Base-by-base conservation (phyloP, 2,888 invertebrate genomes). In the Acleris laterana region DNA sequence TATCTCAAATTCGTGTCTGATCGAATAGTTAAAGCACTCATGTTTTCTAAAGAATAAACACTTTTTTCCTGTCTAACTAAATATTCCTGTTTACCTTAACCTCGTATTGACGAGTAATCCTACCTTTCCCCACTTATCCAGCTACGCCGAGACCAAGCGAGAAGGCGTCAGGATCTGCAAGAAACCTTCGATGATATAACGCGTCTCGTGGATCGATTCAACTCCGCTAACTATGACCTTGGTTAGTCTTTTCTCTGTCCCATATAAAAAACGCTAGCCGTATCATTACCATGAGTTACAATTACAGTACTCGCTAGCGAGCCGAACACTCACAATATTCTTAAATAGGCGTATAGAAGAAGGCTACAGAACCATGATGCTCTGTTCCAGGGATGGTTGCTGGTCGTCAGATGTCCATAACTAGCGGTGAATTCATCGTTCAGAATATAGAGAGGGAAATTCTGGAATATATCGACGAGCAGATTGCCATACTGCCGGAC, bases 341-440 rank as follows among this genome's bases (percentile, higher is more conserved):
- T n/a, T n/a, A n/a, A n/a, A n/a, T n/a, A n/a, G n/a, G n/a, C n/a
- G n/a, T n/a, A n/a, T n/a, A n/a, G n/a, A n/a, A n/a, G n/a, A n/a
- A 25, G 7, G 25, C 2, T 25, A 25, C 25, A 25, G 25, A 6
- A 25, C 32, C 3, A 9, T 60, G 13, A 44, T 50, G 16, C 42
- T 46, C 32, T 67, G 56, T 70, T 66, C 0, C 71, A 93, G 93
- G 90, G 0, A 89, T 89, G 88, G 84, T 93, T 57, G 91, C 91
- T 4, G 93, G 93, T 0, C 84, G 91, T 1, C 91, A 93, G 68
- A 90, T 93, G 92, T 92, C 93, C 0, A 87, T 85, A 0, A 92
- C 90, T 0, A 93, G 93, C 52, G 93, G 89, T 0, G 93, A 93
- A 68, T 92, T 90, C 69, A 84, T 93, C 9, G 92, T 86, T 0